Percentiles rank a stretch among this genome's conserved stretches.
Conservation (phyloP, 2,797 vertebrate species). For the Thunnus albacares region DNA sequence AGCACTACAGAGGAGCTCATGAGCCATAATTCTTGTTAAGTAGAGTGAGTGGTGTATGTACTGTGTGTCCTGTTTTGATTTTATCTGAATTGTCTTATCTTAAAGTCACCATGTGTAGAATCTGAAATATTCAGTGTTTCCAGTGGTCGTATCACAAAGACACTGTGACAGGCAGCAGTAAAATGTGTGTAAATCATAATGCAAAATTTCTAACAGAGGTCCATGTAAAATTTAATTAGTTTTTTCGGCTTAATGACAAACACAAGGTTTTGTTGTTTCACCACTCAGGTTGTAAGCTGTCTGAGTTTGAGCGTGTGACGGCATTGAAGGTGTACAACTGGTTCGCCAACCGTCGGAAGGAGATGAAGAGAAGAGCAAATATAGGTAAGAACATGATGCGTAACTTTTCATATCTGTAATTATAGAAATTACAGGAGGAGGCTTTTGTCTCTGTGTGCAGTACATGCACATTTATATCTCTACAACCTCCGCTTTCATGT, state of each 20-base stretch:
- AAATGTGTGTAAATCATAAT: no score
- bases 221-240: not conserved
- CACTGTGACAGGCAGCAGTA: no score
- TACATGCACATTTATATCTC: not conserved
- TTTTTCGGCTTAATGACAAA: not conserved
- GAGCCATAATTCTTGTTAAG: no score
- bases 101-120: no score
- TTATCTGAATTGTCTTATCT: no score
- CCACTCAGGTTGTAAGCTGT: slow-evolving; percentile 86
- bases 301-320: slow-evolving; percentile 90
- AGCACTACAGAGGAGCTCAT: no score
- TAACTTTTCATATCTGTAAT: not conserved
- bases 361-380: slow-evolving; percentile 91
- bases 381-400: slow-evolving; percentile 80
- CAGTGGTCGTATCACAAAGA: no score
- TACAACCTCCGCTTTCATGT: not conserved
- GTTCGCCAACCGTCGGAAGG: slow-evolving; percentile 91
- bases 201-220: no score
- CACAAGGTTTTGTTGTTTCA: not conserved
- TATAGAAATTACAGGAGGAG: not conserved
- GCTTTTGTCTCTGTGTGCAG: not conserved
- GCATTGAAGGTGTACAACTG: slow-evolving; percentile 91
- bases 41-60: no score
- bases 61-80: no score
- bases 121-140: no score